A percentile compares a stretch with the other conserved stretches of the same genome.
Conservation (phyloP, 2,888 invertebrate genomes). For the Drosophila borborema region DNA sequence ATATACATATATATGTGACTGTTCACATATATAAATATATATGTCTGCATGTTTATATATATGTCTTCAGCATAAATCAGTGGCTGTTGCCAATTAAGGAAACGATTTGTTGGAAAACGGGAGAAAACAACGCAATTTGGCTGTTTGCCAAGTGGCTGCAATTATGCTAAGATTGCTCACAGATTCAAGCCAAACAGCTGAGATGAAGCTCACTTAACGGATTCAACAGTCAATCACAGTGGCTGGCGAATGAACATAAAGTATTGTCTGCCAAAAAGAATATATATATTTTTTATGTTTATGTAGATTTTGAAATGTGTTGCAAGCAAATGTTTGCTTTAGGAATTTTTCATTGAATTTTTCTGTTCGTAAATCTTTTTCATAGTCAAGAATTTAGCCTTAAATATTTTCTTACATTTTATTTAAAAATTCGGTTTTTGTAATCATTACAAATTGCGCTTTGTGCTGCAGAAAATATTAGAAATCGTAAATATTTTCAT, state of each 20-base stretch:
- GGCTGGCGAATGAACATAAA: not conserved
- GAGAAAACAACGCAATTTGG: slow-evolving; percentile 69
- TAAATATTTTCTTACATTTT: not conserved
- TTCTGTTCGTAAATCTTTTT: not conserved
- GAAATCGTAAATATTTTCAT: not conserved
- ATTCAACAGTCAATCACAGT: slow-evolving; percentile 16
- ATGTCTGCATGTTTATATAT: not conserved
- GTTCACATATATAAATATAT: not conserved
- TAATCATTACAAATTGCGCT: not conserved
- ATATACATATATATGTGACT: not conserved
- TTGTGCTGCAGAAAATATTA: slow-evolving; percentile 3
- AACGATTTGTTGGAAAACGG: slow-evolving; percentile 18
- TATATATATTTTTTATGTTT: not conserved
- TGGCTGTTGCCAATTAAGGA: slow-evolving; percentile 46
- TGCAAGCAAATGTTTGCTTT: not conserved
- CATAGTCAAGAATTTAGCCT: not conserved
- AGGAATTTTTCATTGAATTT: not conserved
- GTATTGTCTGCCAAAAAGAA: not conserved
- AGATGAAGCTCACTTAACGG: slow-evolving; percentile 3
- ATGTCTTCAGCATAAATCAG: slow-evolving; percentile 45
- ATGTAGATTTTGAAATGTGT: not conserved
- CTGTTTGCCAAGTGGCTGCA: slow-evolving; percentile 57
- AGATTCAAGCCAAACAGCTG: slow-evolving; percentile 5
- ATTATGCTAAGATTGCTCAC: slow-evolving; percentile 51
- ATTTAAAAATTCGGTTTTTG: not conserved